Conservation (phyloP, 1,140 invertebrate species). For the Halictus rubicundus region DNA sequence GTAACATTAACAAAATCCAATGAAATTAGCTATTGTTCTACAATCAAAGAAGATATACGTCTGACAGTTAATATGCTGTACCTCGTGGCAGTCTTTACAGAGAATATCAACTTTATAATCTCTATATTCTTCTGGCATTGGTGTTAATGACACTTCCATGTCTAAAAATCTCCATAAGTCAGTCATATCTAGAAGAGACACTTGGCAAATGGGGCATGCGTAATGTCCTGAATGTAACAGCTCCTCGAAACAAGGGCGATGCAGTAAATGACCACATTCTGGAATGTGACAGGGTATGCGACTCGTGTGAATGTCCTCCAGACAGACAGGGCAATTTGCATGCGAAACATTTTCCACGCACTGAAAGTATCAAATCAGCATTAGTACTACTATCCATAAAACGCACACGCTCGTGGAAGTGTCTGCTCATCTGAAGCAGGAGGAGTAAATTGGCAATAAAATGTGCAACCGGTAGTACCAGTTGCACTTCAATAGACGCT, state of each 20-base stretch:
- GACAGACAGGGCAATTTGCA: slow-evolving; percentile 92
- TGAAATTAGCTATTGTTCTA: not conserved
- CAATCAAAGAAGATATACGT: not conserved
- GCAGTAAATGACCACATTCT: slow-evolving; percentile 91
- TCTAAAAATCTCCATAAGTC: slow-evolving; percentile 90
- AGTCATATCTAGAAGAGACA: slow-evolving; percentile 91
- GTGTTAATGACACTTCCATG: slow-evolving; percentile 88
- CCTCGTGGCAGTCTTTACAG: slow-evolving; percentile 94
- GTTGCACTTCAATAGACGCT: not conserved
- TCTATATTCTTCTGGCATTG: slow-evolving; percentile 90
- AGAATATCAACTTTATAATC: slow-evolving; percentile 89
- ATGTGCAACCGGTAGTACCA: not conserved
- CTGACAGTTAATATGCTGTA: slow-evolving; percentile 69
- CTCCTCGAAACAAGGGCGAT: slow-evolving; percentile 90
- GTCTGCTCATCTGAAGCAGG: not conserved
- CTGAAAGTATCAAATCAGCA: slow-evolving; percentile 77
- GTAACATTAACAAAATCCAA: slow-evolving; percentile 42
- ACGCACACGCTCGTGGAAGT: not conserved
- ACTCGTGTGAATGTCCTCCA: slow-evolving; percentile 94
- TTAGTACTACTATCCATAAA: not conserved
- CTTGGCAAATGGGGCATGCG: slow-evolving; percentile 92
- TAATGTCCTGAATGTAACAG: slow-evolving; percentile 89
- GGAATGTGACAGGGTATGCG: slow-evolving; percentile 92
- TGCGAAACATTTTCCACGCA: slow-evolving; percentile 93
- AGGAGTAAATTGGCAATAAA: not conserved